Percentiles rank a stretch among this genome's conserved stretches.
Conservation (phyloP, 2,797 vertebrate genomes). For the Lutra lutra region DNA sequence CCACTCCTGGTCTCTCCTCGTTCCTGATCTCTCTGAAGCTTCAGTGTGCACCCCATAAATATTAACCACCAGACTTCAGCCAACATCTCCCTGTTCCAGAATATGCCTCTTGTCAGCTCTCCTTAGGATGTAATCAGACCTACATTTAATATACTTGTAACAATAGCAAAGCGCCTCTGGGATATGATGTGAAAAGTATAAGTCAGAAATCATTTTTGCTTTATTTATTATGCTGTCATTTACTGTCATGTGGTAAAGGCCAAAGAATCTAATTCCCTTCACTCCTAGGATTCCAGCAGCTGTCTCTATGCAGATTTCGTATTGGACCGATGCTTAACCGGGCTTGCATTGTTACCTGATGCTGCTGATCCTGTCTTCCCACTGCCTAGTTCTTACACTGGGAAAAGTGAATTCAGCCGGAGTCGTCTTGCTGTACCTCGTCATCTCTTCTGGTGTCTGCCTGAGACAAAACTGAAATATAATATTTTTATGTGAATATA, state of each 20-base stretch:
- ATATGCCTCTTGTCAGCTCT: slow-evolving; percentile 60
- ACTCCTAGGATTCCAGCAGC: slow-evolving; percentile 58
- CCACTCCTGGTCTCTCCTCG: background rate
- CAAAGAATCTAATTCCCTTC: slow-evolving; percentile 58
- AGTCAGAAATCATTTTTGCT: slow-evolving; percentile 67
- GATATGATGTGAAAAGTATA: slow-evolving; percentile 25
- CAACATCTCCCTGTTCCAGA: slow-evolving; percentile 42
- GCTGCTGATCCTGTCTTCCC: slow-evolving; percentile 59
- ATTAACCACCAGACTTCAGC: background rate
- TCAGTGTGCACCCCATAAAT: background rate
- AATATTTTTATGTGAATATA: background rate
- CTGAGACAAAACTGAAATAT: background rate
- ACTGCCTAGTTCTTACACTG: slow-evolving; percentile 31
- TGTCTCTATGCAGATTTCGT: slow-evolving; percentile 54
- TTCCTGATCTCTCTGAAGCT: background rate
- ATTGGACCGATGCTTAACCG: slow-evolving; percentile 66
- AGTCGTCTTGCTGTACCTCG: background rate
- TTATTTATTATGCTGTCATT: slow-evolving; percentile 68
- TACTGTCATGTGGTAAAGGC: slow-evolving; percentile 68
- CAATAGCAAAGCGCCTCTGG: slow-evolving; percentile 46
- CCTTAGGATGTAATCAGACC: slow-evolving; percentile 62
- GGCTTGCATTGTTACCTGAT: slow-evolving; percentile 58
- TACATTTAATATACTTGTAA: slow-evolving; percentile 68
- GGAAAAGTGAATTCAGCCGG: background rate
- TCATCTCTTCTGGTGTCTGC: background rate